phyloP scores from a whole-genome alignment of 1,140 invertebrate species.

The Neuroterus valhalla region DNA sequence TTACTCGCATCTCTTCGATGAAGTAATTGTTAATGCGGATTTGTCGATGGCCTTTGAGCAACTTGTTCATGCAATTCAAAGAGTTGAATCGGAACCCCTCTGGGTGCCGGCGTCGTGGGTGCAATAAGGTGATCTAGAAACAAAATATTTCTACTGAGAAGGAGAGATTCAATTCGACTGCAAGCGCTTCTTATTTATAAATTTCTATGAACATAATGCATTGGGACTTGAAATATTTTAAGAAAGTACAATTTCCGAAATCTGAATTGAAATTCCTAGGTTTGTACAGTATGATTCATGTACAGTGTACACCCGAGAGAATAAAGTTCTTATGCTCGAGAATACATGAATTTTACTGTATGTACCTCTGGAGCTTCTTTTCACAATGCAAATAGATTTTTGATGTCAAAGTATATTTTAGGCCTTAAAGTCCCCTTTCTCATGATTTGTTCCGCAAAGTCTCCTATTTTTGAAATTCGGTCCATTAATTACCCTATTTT shows the following conservation, averaged over 20 bases:
- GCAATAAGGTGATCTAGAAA: constrained; percentile 76
- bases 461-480: too few relatives aligned
- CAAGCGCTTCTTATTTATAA: background rate
- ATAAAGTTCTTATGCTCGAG: too few relatives aligned
- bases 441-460: too few relatives aligned
- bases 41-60: constrained; percentile 91
- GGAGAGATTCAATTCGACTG: constrained; percentile 19
- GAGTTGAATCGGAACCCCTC: constrained; percentile 93
- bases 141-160: background rate
- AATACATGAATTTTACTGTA: too few relatives aligned
- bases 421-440: too few relatives aligned
- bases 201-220: background rate
- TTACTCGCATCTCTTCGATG: constrained; percentile 97
- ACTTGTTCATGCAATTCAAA: constrained; percentile 86
- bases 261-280: background rate
- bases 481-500: too few relatives aligned
- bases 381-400: too few relatives aligned
- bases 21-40: constrained; percentile 93
- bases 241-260: background rate
- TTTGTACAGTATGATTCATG: too few relatives aligned
- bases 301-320: too few relatives aligned
- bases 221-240: constrained; percentile 10
- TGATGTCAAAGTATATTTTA: too few relatives aligned
- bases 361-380: too few relatives aligned
- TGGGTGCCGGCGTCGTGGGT: constrained; percentile 98